Evolutionary conservation across 2,797 vertebrate species (phyloP), one percentile per base, ranked within the genome.

Genomic region (Cuniculus paca): DNA sequence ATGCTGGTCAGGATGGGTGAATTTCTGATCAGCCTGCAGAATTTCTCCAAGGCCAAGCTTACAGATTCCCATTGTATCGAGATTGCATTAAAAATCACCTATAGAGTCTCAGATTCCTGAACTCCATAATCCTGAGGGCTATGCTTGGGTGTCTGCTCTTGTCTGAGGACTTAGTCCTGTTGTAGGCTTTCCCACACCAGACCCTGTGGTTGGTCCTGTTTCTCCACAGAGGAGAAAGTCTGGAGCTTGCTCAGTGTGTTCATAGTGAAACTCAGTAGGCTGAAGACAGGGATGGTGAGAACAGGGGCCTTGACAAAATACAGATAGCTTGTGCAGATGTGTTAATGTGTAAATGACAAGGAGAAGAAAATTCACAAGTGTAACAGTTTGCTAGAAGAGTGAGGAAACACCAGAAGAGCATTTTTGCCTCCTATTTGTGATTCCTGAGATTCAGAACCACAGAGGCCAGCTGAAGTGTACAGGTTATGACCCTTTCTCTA

Each of bases 341-440:
- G 20, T 24, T 50, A 61, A 7, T 6, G 13, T 4, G 2, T 50
- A 22, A 4, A 12, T 70, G 7, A 28, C 20, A 52, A 7, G 1
- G 34, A 48, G 42, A 80, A 54, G 58, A 48, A 36, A 72, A 42
- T 39, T 22, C n/a, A 34, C 0, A 28, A 48, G 6, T 0, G 0
- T 12, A 48, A 22, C 28, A 26, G 0, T 61, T 36, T 34, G 60
- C 17, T 24, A 1, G 1, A 0, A 31, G 17, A 39, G 22, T 6
- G 31, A 39, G 48, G 28, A 11, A 72, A 31, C 1, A 0, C 0
- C 0, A 0, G 34, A 7, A 7, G 34, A 7, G 6, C 1, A 16
- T 20, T 31, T 81, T 20, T 14, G 28, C 48, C 68, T 65, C n/a
- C n/a, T 12, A 0, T 19, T n/a, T 63, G 31, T 0, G 1, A 24